Evolutionary conservation across 1,140 invertebrate species (phyloP).

Genomic region (Lepidurus arcticus): DNA sequence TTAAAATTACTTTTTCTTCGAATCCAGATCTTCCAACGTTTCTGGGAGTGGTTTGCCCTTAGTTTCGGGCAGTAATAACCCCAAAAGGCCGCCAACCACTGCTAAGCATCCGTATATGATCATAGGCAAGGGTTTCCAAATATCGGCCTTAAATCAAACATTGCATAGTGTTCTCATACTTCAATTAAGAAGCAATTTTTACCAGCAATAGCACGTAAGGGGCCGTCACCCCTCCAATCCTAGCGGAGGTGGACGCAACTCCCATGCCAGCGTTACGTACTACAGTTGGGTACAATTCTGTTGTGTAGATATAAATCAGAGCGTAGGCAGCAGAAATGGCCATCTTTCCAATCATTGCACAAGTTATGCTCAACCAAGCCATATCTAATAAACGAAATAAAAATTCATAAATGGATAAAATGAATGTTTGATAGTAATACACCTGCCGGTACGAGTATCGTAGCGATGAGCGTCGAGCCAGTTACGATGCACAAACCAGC

Average conservation of each 20-base stretch:
- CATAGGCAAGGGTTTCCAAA: conserved; percentile 9
- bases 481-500: background rate
- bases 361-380: too few relatives aligned
- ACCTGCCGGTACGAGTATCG: conserved; percentile 29
- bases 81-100: conserved; percentile 35
- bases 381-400: background rate
- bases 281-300: conserved; percentile 33
- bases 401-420: too few relatives aligned
- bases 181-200: too few relatives aligned
- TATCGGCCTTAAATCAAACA: too few relatives aligned
- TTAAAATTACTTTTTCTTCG: conserved; percentile 33
- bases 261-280: conserved; percentile 32
- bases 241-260: conserved; percentile 26
- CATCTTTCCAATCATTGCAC: conserved; percentile 47
- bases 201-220: conserved; percentile 11
- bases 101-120: conserved; percentile 37
- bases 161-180: too few relatives aligned
- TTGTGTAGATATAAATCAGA: conserved; percentile 42
- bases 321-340: conserved; percentile 45
- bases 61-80: conserved; percentile 40
- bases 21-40: conserved; percentile 40
- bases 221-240: conserved; percentile 32
- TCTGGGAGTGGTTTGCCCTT: too few relatives aligned
- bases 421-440: too few relatives aligned
- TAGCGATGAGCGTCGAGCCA: conserved; percentile 25